Conservation (phyloP, 2,888 invertebrate genomes). For the Pseudeuparius sepicola region DNA sequence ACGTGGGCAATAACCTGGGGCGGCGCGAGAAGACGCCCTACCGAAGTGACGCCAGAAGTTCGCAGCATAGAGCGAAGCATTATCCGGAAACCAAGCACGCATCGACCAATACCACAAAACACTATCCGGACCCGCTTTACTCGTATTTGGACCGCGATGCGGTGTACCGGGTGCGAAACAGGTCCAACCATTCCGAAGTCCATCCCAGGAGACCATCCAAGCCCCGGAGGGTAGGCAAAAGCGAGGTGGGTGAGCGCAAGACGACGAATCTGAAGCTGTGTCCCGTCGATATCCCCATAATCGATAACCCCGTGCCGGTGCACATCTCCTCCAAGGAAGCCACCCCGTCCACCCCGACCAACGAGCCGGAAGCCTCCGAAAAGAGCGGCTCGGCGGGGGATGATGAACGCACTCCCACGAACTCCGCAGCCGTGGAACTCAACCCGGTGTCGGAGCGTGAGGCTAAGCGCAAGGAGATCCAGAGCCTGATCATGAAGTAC, state of each 20-base stretch:
- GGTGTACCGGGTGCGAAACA: constrained; percentile 34
- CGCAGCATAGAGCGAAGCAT: no score
- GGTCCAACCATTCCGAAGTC: constrained; percentile 36
- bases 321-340: constrained; percentile 41
- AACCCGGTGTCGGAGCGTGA: constrained; percentile 62
- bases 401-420: constrained; percentile 41
- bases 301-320: constrained; percentile 37
- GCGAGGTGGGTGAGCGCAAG: constrained; percentile 49
- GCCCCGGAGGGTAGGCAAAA: constrained; percentile 53
- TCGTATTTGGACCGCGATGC: constrained; percentile 35
- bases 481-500: constrained; percentile 73
- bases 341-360: no score
- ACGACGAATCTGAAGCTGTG: constrained; percentile 43
- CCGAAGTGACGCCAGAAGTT: constrained; percentile 44
- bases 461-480: constrained; percentile 72
- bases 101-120: constrained; percentile 24
- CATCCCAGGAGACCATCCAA: constrained; percentile 39
- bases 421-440: constrained; percentile 38
- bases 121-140: constrained; percentile 35
- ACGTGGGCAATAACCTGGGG: constrained; percentile 40
- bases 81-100: no score
- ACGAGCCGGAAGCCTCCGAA: constrained; percentile 9
- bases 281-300: constrained; percentile 42
- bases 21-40: constrained; percentile 57
- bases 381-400: constrained; percentile 25